Percentiles rank a stretch among this genome's conserved stretches.
Conservation (phyloP, 2,113 vertebrate species). For the Apaloderma vittatum region DNA sequence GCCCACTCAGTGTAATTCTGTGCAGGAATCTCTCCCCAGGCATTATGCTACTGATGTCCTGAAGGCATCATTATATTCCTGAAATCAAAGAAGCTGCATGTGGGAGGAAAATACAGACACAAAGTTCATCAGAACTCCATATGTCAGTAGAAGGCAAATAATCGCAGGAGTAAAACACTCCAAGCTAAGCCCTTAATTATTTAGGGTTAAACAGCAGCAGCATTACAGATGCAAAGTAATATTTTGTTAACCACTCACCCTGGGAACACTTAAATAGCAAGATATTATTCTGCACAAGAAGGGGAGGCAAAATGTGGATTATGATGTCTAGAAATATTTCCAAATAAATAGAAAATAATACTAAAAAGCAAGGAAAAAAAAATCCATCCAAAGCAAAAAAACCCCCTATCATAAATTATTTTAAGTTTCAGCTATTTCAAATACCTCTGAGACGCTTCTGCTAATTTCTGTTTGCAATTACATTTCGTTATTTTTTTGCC, state of each 20-base stretch:
- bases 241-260: not conserved
- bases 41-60: slow-evolving; percentile 5
- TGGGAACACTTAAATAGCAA: not conserved
- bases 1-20: slow-evolving; percentile 15
- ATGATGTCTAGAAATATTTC: not conserved
- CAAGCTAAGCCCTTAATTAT: slow-evolving; percentile 44
- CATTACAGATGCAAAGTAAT: not conserved
- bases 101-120: slow-evolving; percentile 47
- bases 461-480: slow-evolving; percentile 6
- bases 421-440: not conserved
- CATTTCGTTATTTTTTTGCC: not conserved
- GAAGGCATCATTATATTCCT: slow-evolving; percentile 47
- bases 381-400: not conserved
- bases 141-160: slow-evolving; percentile 52
- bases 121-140: slow-evolving; percentile 40
- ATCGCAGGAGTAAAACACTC: not conserved
- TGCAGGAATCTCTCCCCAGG: slow-evolving; percentile 19
- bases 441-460: not conserved
- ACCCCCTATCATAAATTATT: not conserved
- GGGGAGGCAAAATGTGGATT: not conserved
- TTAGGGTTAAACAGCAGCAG: slow-evolving; percentile 26
- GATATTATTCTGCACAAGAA: not conserved
- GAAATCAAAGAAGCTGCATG: slow-evolving; percentile 44
- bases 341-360: not conserved
- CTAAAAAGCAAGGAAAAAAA: not conserved